Percentiles rank a stretch among this genome's conserved stretches.
Evolutionary conservation across 2,113 vertebrate species (phyloP).

Genomic region (Noturus placidus): DNA sequence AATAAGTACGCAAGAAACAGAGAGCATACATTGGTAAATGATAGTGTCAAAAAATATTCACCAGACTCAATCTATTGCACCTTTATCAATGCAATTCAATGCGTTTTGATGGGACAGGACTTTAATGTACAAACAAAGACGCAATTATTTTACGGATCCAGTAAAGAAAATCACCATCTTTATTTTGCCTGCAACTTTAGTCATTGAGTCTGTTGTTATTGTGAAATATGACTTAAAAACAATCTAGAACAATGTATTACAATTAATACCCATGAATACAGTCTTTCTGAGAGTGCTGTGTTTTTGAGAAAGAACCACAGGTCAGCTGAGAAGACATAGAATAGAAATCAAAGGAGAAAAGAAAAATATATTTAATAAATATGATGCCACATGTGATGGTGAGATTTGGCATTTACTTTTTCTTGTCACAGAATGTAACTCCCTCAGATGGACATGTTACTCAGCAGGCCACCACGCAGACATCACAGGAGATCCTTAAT

Average conservation of each 20-base stretch:
- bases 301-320: not conserved
- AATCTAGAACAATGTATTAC: not conserved
- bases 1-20: not conserved
- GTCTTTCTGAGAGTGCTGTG: not conserved
- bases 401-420: constrained; percentile 30
- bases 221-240: not conserved
- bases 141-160: not conserved
- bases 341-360: not conserved
- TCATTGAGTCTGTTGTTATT: not conserved
- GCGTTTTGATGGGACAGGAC: not conserved
- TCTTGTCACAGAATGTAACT: constrained; percentile 42
- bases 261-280: not conserved
- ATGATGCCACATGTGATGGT: constrained; percentile 19
- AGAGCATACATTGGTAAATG: not conserved
- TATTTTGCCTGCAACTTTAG: not conserved
- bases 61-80: not conserved
- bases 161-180: not conserved
- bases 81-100: not conserved
- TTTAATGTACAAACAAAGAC: not conserved
- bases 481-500: constrained; percentile 49
- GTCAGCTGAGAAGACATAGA: not conserved
- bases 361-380: not conserved
- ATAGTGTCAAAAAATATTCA: not conserved
- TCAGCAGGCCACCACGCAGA: constrained; percentile 35
- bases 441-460: constrained; percentile 39